Evolutionary conservation across 2,113 vertebrate species (phyloP), one percentile per base, ranked within the genome.

Genomic region (Varanus salvator): DNA sequence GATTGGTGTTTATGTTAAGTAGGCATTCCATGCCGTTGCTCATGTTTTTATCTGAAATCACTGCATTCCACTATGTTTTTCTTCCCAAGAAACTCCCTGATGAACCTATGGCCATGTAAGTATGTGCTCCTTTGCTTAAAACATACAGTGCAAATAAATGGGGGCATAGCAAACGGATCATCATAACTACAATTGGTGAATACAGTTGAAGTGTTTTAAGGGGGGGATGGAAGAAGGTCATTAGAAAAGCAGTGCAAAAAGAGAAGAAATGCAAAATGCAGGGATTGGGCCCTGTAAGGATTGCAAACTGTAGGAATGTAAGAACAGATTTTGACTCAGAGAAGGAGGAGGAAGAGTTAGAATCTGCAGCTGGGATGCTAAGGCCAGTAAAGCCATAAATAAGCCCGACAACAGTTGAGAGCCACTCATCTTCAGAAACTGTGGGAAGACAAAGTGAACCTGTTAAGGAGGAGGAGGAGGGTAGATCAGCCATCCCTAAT

Each of bases 1-100:
- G 94, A 90, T 85, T 95, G 93, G 88, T 95, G 92, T 95, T 96
- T 94, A 81, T 95, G 92, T 89, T 93, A 94, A 95, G 91, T 88
- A 93, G 92, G 87, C 76, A 90, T 94, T 86, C 85, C 21, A 60
- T 93, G 95, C 93, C 93, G 89, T 3, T 90, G 91, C 94, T 97
- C 96, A 92, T 92, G 0, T 78, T 92, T 95, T 69, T 72, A 93
- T 21, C 85, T 94, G 94, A 94, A 92, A 92, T 90, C 89, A 87
- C 90, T 95, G 83, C 85, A 88, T 96, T 95, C 93, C 78, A 69
- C 29, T 0, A 25, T 87, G 14, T 80, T 93, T 87, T 87, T 93
- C 87, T 64, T 93, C 68, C 89, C 89, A 91, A 91, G 89, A 91
- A 95, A 87, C 1, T 69, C 76, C 84, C n/a, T 0, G 34, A 23